Base-by-base conservation (phyloP, 2,888 invertebrate species). In the Philopedon plagiatum region DNA sequence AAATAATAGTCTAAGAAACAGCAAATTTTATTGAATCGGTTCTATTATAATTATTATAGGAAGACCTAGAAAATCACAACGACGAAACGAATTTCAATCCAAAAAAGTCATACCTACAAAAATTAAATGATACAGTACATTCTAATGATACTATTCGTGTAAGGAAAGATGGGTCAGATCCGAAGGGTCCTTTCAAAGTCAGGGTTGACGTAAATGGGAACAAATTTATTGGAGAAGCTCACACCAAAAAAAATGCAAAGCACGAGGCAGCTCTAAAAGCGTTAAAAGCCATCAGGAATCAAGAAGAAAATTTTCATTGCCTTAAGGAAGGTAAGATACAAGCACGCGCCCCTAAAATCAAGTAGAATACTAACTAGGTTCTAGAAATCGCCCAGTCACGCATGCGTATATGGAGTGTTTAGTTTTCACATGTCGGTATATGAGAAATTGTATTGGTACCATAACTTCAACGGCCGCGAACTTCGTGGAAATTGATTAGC, bases 181-280 rank as follows among this genome's bases (percentile, higher is more conserved):
- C 74, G 7, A 76, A 77, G 60, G 81, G 83, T 13, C 83, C 83
- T 11, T 84, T 83, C 75, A 77, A 68, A 13, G 78, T 84, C 2
- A 79, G 77, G 49, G 79, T 83, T 5, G 66, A 78, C 66, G 81
- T 84, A 26, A 81, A 80, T 26, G 79, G 80, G 13, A 62, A 76
- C 7, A 76, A 75, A 29, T 84, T 81, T 75, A 76, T 77, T 57
- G 83, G 83, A 1, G 71, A 73, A 46, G 83, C 81, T 5, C 80
- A 80, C 68, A 82, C 81, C 1, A 78, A 83, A 21, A 80, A 85
- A 75, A 77, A 78, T 21, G 84, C 84, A 4, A 78, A 80, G 67
- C 84, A 85, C 69, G 80, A 83, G 69, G 85, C 83, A 11, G 84
- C 84, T n/a, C 58, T 71, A 11, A 80, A 82, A 56, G 84, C 83